Conservation (phyloP, 2,797 vertebrate species). For the Lemur catta region DNA sequence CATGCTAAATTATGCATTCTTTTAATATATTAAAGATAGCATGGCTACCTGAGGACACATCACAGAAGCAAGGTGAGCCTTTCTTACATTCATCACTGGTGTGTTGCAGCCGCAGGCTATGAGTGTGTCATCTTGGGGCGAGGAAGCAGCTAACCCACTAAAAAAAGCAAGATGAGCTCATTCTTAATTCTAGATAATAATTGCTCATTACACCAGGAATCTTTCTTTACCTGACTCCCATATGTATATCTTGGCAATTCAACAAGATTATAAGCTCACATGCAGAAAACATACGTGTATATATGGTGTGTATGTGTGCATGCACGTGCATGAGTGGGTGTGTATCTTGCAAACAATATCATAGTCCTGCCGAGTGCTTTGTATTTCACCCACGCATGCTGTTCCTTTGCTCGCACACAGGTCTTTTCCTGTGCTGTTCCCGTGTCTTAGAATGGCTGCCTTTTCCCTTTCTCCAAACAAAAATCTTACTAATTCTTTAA, state of each 20-base stretch:
- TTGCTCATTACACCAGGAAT: neutral
- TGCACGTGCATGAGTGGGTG: neutral
- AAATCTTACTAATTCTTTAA: neutral
- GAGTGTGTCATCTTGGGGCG: neutral
- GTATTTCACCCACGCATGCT: neutral
- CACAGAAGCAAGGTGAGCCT: neutral
- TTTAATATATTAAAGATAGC: conserved; percentile 23
- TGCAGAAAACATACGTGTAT: neutral
- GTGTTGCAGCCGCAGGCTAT: neutral
- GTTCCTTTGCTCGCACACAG: neutral
- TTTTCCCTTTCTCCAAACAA: neutral
- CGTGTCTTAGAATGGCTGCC: neutral
- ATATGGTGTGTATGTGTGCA: neutral
- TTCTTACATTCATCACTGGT: neutral
- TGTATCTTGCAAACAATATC: neutral
- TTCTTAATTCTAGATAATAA: conserved; percentile 19
- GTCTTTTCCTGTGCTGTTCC: neutral
- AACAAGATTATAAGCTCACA: neutral
- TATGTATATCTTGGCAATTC: neutral
- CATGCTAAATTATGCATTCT: conserved; percentile 36
- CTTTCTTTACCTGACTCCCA: neutral
- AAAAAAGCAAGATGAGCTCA: neutral
- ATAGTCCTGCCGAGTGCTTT: neutral
- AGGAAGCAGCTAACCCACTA: neutral
- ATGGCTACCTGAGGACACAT: neutral